phyloP scores from a whole-genome alignment of 2,888 invertebrate species.

The Linnaemya tessellans region DNA sequence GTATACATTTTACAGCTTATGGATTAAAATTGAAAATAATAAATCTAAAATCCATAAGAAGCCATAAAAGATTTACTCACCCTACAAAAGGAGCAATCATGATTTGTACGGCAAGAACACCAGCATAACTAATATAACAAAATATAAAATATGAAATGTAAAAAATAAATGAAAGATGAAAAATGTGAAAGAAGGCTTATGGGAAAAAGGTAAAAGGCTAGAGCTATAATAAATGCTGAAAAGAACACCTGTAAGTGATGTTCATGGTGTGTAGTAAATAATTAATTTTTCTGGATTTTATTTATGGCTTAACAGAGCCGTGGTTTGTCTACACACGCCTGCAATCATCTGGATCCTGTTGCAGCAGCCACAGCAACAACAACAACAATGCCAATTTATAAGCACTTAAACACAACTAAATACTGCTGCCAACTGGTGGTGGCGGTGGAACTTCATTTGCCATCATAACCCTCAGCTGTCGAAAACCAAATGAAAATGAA shows the following conservation, averaged over 20 bases:
- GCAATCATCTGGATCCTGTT: neutral
- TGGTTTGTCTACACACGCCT: constrained; percentile 24
- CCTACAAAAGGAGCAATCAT: constrained; percentile 31
- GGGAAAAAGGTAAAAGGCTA: neutral
- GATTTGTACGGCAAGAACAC: neutral
- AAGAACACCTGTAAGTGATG: constrained; percentile 70
- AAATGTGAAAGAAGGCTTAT: neutral
- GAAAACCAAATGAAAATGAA: constrained; percentile 17
- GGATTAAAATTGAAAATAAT: constrained; percentile 25
- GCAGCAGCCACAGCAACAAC: no score
- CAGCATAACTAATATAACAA: constrained; percentile 2
- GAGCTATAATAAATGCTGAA: constrained; percentile 41
- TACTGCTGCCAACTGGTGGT: constrained; percentile 41
- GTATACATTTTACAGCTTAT: neutral
- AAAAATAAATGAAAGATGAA: neutral
- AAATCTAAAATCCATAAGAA: neutral
- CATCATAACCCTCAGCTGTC: constrained; percentile 26
- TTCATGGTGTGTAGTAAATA: constrained; percentile 70
- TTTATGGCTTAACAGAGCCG: constrained; percentile 61
- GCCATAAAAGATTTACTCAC: constrained; percentile 25
- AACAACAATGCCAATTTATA: constrained; percentile 48
- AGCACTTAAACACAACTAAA: constrained; percentile 65
- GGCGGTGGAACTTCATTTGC: constrained; percentile 37
- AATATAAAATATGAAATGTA: constrained; percentile 4
- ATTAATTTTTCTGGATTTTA: constrained; percentile 69